Evolutionary conservation across 1,140 invertebrate species (phyloP).

Genomic region (Nomia melanderi): DNA sequence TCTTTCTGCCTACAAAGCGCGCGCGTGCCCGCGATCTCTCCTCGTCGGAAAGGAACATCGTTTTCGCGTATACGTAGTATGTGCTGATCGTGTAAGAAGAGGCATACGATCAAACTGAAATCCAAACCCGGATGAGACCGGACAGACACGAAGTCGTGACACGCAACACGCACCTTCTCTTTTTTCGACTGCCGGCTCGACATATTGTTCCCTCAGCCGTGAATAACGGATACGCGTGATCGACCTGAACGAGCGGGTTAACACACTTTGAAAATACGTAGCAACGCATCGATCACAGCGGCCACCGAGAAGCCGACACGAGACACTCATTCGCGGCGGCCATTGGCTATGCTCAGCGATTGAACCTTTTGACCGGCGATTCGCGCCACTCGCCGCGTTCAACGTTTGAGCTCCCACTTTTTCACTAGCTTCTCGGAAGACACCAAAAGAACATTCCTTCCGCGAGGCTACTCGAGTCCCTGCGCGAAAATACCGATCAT

Average conservation of each 20-base stretch:
- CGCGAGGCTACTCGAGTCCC: background rate
- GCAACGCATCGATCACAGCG: constrained; percentile 47
- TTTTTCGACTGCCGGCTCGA: constrained; percentile 77
- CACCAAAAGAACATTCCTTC: background rate
- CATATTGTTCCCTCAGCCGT: constrained; percentile 68
- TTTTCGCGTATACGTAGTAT: constrained; percentile 23
- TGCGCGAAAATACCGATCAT: background rate
- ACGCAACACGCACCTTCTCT: constrained; percentile 75
- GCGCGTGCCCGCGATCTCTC: constrained; percentile 26
- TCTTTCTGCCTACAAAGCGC: constrained; percentile 19
- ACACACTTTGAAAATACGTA: constrained; percentile 53
- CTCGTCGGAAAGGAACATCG: constrained; percentile 14
- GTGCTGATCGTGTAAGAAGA: constrained; percentile 19
- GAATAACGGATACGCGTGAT: constrained; percentile 45
- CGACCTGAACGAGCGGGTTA: constrained; percentile 39
- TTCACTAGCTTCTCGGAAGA: constrained; percentile 15
- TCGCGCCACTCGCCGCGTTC: constrained; percentile 31
- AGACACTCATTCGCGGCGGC: constrained; percentile 61
- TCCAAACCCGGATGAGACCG: background rate
- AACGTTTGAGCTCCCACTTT: constrained; percentile 8
- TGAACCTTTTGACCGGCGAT: constrained; percentile 38
- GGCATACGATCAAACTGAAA: constrained; percentile 18
- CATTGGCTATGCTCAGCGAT: constrained; percentile 59
- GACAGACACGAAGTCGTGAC: constrained; percentile 24
- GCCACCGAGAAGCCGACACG: constrained; percentile 58